phyloP scores from a whole-genome alignment of 2,797 vertebrate species.

The Hydrolagus colliei region DNA sequence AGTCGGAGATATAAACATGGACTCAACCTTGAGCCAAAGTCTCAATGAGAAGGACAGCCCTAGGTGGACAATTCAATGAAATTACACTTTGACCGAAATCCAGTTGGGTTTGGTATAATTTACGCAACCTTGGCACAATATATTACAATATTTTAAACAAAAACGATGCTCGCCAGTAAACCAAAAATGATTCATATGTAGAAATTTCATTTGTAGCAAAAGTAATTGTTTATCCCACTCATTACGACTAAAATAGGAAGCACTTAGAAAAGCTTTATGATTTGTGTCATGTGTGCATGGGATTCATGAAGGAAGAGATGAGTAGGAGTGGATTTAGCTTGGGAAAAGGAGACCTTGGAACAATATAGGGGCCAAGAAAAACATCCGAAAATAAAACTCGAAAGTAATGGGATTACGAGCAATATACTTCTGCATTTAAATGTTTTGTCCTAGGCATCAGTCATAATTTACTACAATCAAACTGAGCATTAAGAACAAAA shows the following conservation, averaged over 20 bases:
- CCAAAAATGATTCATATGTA: neutral
- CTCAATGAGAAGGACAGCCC: too few species aligned
- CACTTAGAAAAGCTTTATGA: slow-evolving; percentile 51
- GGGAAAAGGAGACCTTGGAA: slow-evolving; percentile 86
- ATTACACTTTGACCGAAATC: too few species aligned
- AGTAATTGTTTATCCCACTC: slow-evolving; percentile 5
- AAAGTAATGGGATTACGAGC: slow-evolving; percentile 41
- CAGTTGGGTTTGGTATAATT: too few species aligned
- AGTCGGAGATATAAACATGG: too few species aligned
- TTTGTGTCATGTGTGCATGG: slow-evolving; percentile 48
- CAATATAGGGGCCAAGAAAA: slow-evolving; percentile 81
- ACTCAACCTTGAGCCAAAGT: too few species aligned
- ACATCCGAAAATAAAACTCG: slow-evolving; percentile 88
- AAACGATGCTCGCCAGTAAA: too few species aligned
- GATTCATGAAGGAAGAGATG: slow-evolving; percentile 53
- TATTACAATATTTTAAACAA: too few species aligned
- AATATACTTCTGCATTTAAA: slow-evolving; percentile 66
- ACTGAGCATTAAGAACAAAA: slow-evolving; percentile 79
- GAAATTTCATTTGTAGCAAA: neutral
- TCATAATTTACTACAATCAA: slow-evolving; percentile 66
- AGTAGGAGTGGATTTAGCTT: slow-evolving; percentile 67
- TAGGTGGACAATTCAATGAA: too few species aligned
- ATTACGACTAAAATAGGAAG: slow-evolving; percentile 31
- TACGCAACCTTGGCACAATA: too few species aligned
- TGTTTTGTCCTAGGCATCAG: slow-evolving; percentile 67